A percentile compares a stretch with the other conserved stretches of the same genome.
These are phyloP conservation scores for Mixornis gularis DNA, from an alignment of 2,113 vertebrate species.

Conservation along the genomic window DNA sequence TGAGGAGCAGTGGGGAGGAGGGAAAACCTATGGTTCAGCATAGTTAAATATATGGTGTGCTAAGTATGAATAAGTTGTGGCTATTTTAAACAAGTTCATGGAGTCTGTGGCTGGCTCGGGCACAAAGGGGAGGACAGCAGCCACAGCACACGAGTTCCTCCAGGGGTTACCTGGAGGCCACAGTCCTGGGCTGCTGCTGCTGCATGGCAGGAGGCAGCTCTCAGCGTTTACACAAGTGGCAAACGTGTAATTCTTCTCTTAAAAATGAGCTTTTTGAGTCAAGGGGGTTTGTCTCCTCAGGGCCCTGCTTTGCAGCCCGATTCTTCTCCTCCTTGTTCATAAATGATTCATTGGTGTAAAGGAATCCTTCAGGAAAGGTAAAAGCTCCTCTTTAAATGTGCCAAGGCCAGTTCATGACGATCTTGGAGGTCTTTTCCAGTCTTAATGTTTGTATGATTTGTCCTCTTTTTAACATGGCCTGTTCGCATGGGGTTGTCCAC, in stretches of 20 bases:
- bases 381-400: neutral
- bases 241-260: neutral
- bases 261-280: neutral
- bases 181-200: neutral
- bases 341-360: neutral
- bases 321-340: neutral
- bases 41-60: conserved; percentile 50
- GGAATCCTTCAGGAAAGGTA: neutral
- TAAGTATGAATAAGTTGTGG: conserved; percentile 42
- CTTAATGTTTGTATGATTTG: accelerated
- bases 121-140: neutral
- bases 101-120: neutral
- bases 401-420: accelerated
- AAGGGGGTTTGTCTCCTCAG: neutral
- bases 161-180: conserved; percentile 6
- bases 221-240: neutral
- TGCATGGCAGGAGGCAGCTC: neutral
- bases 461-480: neutral
- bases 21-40: neutral
- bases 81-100: conserved; percentile 17
- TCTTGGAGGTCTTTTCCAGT: neutral
- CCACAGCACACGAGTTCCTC: neutral
- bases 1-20: neutral
- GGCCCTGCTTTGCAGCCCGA: accelerated
- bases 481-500: neutral